These are phyloP conservation scores for Fukomys damarensis DNA, from an alignment of 2,113 vertebrate genomes.

Conservation along the genomic window DNA sequence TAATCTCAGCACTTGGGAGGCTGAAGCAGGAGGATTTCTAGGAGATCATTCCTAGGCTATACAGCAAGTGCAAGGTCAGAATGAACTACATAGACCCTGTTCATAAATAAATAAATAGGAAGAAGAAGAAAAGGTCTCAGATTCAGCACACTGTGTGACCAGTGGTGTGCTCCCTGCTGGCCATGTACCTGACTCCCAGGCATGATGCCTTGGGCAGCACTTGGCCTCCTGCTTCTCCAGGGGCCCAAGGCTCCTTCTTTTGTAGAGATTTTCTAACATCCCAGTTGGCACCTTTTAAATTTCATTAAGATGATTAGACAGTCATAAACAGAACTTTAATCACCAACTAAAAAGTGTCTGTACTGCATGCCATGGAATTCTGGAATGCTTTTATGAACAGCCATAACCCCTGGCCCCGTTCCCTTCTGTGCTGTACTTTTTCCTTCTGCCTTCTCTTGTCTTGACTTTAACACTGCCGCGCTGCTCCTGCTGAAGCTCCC, in stretches of 20 bases:
- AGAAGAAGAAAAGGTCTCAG: background rate
- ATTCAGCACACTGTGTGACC: background rate
- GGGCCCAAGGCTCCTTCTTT: background rate
- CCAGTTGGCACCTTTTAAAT: background rate
- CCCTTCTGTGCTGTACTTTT: background rate
- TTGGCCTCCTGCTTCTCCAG: background rate
- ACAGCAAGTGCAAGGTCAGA: too few species aligned
- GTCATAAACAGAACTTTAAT: background rate
- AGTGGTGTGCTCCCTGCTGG: background rate
- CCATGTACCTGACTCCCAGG: background rate
- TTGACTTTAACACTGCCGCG: background rate
- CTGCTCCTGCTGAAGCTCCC: conserved; percentile 65
- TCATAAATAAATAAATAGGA: background rate
- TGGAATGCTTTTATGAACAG: background rate
- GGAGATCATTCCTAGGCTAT: background rate
- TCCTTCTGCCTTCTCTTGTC: background rate
- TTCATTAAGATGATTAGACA: background rate
- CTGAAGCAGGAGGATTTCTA: background rate
- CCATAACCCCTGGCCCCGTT: fast-evolving
- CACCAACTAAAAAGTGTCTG: fast-evolving
- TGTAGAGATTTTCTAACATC: background rate
- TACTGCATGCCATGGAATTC: too few species aligned
- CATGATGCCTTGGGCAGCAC: background rate
- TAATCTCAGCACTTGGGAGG: background rate
- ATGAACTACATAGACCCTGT: background rate